These are phyloP conservation scores for Catonia carolina DNA, from an alignment of 2,888 invertebrate species.

Conservation along the genomic window DNA sequence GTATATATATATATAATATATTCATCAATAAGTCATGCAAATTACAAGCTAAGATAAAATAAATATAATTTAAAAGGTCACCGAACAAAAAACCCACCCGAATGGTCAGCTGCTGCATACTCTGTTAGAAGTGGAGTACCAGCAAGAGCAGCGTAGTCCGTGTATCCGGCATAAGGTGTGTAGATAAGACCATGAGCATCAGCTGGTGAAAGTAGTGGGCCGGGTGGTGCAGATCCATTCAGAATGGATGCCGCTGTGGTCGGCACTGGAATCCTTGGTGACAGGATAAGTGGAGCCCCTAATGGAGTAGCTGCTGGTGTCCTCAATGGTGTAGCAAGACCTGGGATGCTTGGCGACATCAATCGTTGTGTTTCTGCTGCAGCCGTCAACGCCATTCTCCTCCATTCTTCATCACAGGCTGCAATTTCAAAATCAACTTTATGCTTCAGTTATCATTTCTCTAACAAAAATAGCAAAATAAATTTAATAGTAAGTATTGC, in stretches of 20 bases:
- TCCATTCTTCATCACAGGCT: slow-evolving; percentile 66
- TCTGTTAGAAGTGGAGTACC: slow-evolving; percentile 75
- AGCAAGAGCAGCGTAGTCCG: slow-evolving; percentile 78
- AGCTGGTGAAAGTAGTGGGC: slow-evolving; percentile 58
- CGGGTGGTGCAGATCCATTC: slow-evolving; percentile 52
- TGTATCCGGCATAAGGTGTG: slow-evolving; percentile 74
- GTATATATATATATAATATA: slow-evolving; percentile 20
- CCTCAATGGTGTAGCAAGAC: slow-evolving; percentile 56
- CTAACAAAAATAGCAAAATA: too few species aligned
- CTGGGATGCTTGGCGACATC: slow-evolving; percentile 47
- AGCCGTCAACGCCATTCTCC: slow-evolving; percentile 62
- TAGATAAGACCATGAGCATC: slow-evolving; percentile 81
- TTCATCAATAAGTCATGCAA: slow-evolving; percentile 20
- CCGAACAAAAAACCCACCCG: slow-evolving; percentile 91
- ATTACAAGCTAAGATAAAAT: too few species aligned
- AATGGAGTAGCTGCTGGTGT: slow-evolving; percentile 64
- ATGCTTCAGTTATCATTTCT: too few species aligned
- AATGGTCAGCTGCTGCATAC: slow-evolving; percentile 82
- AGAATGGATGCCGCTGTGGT: slow-evolving; percentile 62
- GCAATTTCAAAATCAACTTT: not conserved
- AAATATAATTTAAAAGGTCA: slow-evolving; percentile 46
- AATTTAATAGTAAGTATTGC: too few species aligned
- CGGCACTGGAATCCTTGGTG: slow-evolving; percentile 79
- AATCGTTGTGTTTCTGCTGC: slow-evolving; percentile 73
- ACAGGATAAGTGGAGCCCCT: slow-evolving; percentile 88